Conservation (phyloP, 35 echinoderm and acorn worm genomes). For the Apostichopus californicus region DNA sequence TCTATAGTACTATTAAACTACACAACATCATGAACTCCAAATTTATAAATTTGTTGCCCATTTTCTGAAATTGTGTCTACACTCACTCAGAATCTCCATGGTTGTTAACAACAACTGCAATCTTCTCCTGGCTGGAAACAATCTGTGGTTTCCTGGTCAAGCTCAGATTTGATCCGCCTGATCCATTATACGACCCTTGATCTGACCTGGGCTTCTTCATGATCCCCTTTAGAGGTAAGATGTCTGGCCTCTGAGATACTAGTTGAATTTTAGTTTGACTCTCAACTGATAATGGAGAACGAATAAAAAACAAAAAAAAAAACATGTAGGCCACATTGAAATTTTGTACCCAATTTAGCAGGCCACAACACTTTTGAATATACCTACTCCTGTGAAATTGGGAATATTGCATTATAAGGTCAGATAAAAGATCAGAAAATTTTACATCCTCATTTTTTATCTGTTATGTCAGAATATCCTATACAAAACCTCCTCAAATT, state of each 20-base stretch:
- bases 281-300: neutral
- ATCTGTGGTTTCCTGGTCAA: constrained; percentile 69
- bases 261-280: constrained; percentile 63
- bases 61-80: neutral
- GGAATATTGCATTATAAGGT: too few species aligned
- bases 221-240: constrained; percentile 94
- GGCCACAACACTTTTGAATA: too few species aligned
- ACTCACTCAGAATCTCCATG: constrained; percentile 70
- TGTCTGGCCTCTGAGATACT: constrained; percentile 87
- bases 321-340: too few species aligned
- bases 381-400: too few species aligned
- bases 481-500: too few species aligned
- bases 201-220: constrained; percentile 89
- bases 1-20: too few species aligned
- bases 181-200: constrained; percentile 65
- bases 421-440: too few species aligned
- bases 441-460: too few species aligned
- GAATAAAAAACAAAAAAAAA: neutral
- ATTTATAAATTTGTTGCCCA: neutral
- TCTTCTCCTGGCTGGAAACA: constrained; percentile 63
- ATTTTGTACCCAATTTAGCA: too few species aligned
- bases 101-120: constrained; percentile 47
- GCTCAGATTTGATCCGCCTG: constrained; percentile 69
- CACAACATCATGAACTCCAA: too few species aligned
- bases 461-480: too few species aligned